Evolutionary conservation across 2,888 invertebrate genomes (phyloP), one percentile per base, ranked within the genome.

Genomic region (Lampropteryx suffumata): DNA sequence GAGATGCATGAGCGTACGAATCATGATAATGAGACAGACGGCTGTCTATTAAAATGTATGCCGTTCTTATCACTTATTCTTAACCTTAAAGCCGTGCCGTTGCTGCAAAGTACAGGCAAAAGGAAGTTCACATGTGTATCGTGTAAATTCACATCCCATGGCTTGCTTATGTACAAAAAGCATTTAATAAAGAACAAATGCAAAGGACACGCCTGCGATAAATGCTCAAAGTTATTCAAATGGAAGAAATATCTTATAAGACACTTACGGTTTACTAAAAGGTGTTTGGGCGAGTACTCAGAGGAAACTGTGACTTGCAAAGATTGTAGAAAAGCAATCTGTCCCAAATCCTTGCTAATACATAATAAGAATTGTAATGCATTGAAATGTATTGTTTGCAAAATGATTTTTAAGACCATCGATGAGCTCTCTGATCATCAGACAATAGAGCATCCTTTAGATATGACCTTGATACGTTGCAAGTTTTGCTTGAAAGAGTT

Each of bases 401-500:
- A 73, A 2, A 33, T 63, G 0, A n/a, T 47, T 0, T 86, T 79
- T 43, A n/a, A 60, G 1, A 51, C 67, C 0, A 61, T 86, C 8
- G 57, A 71, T 0, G 69, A 73, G 0, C 53, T 83, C 32, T 68
- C 82, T 0, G 55, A 62, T 2, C 88, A 89, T 41, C 80, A 79
- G 30, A 55, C 64, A 0, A 50, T 50, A 1, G 54, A 56, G 0
- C 88, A 89, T 46, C 74, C 77, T 0, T 28, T 64, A 0, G 66
- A 73, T 0, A 57, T 84, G 0, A 65, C 68, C 1, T 41, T 86
- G 0, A 55, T 64, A 11, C 44, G 52, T 0, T 89, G 89, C 35
- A 72, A 67, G 9, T 84, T 73, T 34, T 89, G 89, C 29, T 58
- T 62, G 0, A 75, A 71, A 46, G 79, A 82, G 1, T 80, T 76